Evolutionary conservation across 2,888 invertebrate genomes (phyloP).

Genomic region (Odontothrips loti): DNA sequence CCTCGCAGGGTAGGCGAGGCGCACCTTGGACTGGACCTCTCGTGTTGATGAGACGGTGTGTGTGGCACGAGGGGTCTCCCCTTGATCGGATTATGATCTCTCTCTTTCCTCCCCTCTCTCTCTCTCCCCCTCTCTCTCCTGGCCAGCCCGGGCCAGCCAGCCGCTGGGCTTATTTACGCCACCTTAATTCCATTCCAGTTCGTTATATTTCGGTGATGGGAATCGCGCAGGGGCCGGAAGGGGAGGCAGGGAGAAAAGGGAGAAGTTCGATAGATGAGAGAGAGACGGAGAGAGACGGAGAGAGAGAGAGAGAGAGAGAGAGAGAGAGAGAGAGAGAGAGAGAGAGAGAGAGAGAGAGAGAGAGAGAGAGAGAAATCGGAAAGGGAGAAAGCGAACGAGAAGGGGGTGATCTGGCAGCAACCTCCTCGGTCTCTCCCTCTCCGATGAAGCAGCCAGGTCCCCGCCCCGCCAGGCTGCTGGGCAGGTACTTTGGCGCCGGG

Average conservation of each 20-base stretch:
- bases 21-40: no score
- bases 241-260: neutral
- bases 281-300: neutral
- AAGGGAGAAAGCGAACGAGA: no score
- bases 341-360: no score
- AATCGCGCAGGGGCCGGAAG: neutral
- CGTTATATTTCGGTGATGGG: slow-evolving; percentile 20
- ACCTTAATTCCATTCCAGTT: neutral
- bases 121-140: neutral
- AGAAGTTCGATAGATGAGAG: neutral
- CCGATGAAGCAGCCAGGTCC: neutral
- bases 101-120: neutral
- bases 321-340: no score
- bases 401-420: no score
- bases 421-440: neutral
- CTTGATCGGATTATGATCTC: neutral
- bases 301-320: neutral
- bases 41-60: no score
- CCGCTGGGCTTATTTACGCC: neutral
- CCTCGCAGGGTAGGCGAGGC: no score
- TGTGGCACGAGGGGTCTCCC: no score
- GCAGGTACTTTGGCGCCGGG: no score
- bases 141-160: neutral
- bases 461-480: no score
- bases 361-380: no score